Evolutionary conservation across 1,140 invertebrate genomes (phyloP).

Genomic region (Lasaia peninsularis): DNA sequence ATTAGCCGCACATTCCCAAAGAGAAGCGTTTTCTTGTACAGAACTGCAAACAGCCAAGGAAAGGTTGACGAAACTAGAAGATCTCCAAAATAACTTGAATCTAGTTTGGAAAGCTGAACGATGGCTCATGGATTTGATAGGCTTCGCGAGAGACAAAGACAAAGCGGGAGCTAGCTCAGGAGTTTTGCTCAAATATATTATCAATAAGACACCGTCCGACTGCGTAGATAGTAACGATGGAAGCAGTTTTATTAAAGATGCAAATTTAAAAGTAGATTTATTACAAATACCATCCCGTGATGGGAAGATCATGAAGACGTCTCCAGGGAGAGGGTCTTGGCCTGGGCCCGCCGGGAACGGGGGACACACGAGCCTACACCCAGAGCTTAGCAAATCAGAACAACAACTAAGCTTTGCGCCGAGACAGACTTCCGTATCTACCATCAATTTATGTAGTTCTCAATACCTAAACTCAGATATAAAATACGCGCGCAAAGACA

Average conservation of each 20-base stretch:
- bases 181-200: conserved; percentile 65
- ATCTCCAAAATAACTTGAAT: conserved; percentile 89
- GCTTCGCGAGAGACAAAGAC: conserved; percentile 91
- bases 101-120: conserved; percentile 93
- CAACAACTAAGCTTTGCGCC: conserved; percentile 83
- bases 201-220: conserved; percentile 65
- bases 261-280: conserved; percentile 71
- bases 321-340: conserved; percentile 88
- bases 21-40: conserved; percentile 94
- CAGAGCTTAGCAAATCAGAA: conserved; percentile 90
- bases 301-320: conserved; percentile 85
- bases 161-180: conserved; percentile 64
- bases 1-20: conserved; percentile 92
- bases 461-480: conserved; percentile 73
- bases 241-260: conserved; percentile 41
- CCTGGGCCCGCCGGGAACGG: conserved; percentile 85
- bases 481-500: conserved; percentile 80
- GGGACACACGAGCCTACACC: conserved; percentile 75
- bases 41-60: conserved; percentile 92
- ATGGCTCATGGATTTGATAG: conserved; percentile 96
- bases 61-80: conserved; percentile 87
- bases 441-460: conserved; percentile 69
- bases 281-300: conserved; percentile 85
- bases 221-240: conserved; percentile 35
- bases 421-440: conserved; percentile 67